Evolutionary conservation across 2,888 invertebrate genomes (phyloP).

Genomic region (Rosalia funebris): DNA sequence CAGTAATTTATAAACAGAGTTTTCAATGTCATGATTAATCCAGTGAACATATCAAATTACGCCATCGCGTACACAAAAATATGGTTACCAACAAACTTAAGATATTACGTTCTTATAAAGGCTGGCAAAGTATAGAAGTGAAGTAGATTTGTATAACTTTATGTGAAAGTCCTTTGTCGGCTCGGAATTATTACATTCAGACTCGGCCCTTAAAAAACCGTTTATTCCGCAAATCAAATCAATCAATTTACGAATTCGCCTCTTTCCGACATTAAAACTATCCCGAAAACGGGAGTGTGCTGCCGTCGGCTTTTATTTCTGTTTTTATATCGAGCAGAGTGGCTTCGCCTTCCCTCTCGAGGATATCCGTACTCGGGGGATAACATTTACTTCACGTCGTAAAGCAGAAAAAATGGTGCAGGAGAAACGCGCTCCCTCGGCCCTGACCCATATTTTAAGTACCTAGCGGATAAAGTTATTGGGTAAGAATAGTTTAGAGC

Average conservation of each 20-base stretch:
- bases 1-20: too few relatives aligned
- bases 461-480: not conserved
- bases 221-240: slow-evolving; percentile 11
- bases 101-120: too few relatives aligned
- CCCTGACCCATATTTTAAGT: slow-evolving; percentile 10
- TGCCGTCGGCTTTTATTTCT: slow-evolving; percentile 53
- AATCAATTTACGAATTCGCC: slow-evolving; percentile 19
- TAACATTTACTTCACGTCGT: slow-evolving; percentile 27
- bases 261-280: slow-evolving; percentile 14
- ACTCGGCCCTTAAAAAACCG: not conserved
- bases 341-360: slow-evolving; percentile 15
- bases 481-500: slow-evolving; percentile 7
- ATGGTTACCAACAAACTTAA: too few relatives aligned
- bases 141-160: too few relatives aligned
- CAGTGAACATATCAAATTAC: too few relatives aligned
- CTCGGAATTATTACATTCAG: not conserved
- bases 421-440: not conserved
- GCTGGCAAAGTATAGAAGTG: too few relatives aligned
- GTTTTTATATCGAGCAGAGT: slow-evolving; percentile 52
- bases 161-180: not conserved
- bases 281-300: slow-evolving; percentile 35
- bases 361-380: slow-evolving; percentile 20
- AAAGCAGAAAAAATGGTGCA: slow-evolving; percentile 22
- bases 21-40: too few relatives aligned
- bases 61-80: too few relatives aligned